These are phyloP conservation scores for Coreius guichenoti DNA, from an alignment of 2,797 vertebrate genomes.

Conservation along the genomic window DNA sequence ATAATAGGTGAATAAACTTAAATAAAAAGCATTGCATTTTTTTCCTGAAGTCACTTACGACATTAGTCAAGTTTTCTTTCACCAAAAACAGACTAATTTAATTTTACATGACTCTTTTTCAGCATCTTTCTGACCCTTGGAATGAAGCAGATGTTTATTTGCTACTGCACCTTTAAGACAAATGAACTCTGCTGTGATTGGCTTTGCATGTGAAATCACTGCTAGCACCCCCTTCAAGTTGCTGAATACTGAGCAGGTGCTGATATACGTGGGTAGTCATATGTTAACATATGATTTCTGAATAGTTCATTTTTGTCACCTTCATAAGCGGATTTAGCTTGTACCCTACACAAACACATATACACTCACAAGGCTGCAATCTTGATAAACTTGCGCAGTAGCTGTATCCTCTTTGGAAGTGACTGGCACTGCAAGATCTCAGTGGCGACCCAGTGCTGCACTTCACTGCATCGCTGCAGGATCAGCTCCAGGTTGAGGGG, in stretches of 20 bases:
- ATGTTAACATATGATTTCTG: conserved; percentile 4
- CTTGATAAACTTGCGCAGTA: conserved; percentile 97
- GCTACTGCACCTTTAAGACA: background rate
- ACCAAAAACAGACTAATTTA: too few species aligned
- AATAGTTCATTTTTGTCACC: conserved; percentile 5
- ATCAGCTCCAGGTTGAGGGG: conserved; percentile 95
- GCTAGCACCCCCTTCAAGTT: background rate
- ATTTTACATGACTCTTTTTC: background rate
- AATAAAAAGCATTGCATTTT: background rate
- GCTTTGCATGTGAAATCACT: background rate
- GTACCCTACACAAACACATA: background rate
- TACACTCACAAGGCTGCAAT: conserved; percentile 89
- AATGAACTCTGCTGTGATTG: background rate
- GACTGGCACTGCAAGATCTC: conserved; percentile 94
- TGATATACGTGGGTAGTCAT: background rate
- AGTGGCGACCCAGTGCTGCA: conserved; percentile 96
- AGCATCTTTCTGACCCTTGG: background rate
- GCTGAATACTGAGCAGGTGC: conserved; percentile 13
- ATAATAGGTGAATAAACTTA: too few species aligned
- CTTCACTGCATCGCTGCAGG: conserved; percentile 94
- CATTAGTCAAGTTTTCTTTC: background rate
- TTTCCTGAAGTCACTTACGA: background rate
- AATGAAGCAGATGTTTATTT: background rate
- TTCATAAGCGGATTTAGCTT: background rate
- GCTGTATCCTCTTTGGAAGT: conserved; percentile 88